Percentiles rank a stretch among this genome's conserved stretches.
phyloP scores from a whole-genome alignment of 92 coral and sea anemone species.

The Metridium senile region DNA sequence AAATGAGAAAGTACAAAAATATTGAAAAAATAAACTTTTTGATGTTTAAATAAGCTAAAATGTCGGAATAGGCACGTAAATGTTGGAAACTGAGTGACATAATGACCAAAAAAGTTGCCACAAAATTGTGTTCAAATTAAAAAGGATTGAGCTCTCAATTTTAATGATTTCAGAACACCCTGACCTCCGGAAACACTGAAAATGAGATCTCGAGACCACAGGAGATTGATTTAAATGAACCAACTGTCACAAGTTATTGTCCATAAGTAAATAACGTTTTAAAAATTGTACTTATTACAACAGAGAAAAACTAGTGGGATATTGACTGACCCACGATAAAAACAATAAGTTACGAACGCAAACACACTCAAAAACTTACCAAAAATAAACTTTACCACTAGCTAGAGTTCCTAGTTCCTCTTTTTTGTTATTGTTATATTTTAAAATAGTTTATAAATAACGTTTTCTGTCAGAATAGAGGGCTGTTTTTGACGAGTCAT shows the following conservation, averaged over 20 bases:
- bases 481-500: not conserved
- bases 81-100: too few species aligned
- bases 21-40: too few species aligned
- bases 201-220: slow-evolving; percentile 32
- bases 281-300: not conserved
- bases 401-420: not conserved
- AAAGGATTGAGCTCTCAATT: not conserved
- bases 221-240: slow-evolving; percentile 23
- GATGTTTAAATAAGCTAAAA: too few species aligned
- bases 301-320: not conserved
- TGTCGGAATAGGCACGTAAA: too few species aligned
- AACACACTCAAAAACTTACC: not conserved
- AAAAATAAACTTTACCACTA: not conserved
- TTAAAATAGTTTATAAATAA: not conserved
- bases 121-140: too few species aligned
- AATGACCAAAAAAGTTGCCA: not conserved
- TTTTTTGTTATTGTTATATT: not conserved
- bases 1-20: too few species aligned
- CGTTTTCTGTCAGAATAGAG: not conserved
- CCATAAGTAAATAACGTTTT: slow-evolving; percentile 11
- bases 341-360: not conserved
- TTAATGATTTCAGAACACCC: slow-evolving; percentile 9
- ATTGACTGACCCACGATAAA: not conserved
- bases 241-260: slow-evolving; percentile 15
- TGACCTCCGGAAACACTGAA: slow-evolving; percentile 25